Conservation (phyloP, 1,140 invertebrate genomes). For the Cydia strobilella region DNA sequence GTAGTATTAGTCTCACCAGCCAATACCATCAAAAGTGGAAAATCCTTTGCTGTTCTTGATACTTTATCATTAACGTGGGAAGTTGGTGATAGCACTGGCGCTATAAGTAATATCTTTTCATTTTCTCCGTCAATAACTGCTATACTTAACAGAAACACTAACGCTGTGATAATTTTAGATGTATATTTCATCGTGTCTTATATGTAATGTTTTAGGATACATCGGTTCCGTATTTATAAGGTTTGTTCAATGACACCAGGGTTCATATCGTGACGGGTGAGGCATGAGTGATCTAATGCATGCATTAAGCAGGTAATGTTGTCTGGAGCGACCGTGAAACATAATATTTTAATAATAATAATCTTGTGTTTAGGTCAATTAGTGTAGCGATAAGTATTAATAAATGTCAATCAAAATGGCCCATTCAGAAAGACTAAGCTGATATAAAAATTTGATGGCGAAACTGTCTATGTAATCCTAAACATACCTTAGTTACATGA, state of each 20-base stretch:
- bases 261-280: conserved; percentile 44
- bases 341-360: not conserved
- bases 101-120: conserved; percentile 46
- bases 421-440: too few species aligned
- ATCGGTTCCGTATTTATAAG: conserved; percentile 58
- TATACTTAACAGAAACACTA: conserved; percentile 32
- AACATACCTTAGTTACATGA: too few species aligned
- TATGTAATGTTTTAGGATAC: conserved; percentile 37
- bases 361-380: not conserved
- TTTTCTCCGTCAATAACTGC: conserved; percentile 27
- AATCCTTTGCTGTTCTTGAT: conserved; percentile 69
- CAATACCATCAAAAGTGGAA: conserved; percentile 59
- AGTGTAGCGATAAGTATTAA: too few species aligned
- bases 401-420: too few species aligned
- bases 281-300: conserved; percentile 8
- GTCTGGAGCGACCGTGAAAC: not conserved
- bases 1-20: conserved; percentile 42
- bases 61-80: conserved; percentile 47
- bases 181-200: conserved; percentile 41
- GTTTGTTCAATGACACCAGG: conserved; percentile 55
- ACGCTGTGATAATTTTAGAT: conserved; percentile 30
- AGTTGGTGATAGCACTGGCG: conserved; percentile 58
- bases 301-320: conserved; percentile 17
- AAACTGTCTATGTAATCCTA: too few species aligned
- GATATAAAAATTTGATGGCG: too few species aligned